Evolutionary conservation across 64 coral and sea anemone species (phyloP).

Genomic region (Actinia tenebrosa): DNA sequence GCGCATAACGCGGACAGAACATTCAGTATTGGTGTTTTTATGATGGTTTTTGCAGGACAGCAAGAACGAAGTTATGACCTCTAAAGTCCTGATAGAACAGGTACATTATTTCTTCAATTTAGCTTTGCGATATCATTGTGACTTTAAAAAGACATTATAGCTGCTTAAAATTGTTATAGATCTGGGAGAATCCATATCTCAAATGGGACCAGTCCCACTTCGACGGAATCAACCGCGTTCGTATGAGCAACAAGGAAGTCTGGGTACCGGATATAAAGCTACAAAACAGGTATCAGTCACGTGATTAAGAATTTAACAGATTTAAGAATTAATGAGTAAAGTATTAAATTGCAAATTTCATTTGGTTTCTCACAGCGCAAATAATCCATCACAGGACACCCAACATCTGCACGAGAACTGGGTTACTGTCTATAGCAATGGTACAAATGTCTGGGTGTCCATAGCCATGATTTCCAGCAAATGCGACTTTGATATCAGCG

Average conservation of each 20-base stretch:
- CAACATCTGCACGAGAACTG: neutral
- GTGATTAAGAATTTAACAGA: neutral
- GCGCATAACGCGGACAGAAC: neutral
- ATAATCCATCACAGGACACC: neutral
- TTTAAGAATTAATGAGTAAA: neutral
- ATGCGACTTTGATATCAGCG: conserved; percentile 35
- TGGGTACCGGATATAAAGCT: conserved; percentile 74
- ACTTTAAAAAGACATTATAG: neutral
- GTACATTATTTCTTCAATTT: neutral
- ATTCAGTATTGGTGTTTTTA: neutral
- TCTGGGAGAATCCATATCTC: conserved; percentile 36
- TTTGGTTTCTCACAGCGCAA: neutral
- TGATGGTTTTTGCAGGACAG: neutral
- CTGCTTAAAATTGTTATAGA: neutral
- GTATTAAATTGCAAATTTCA: neutral
- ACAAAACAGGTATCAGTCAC: conserved; percentile 43
- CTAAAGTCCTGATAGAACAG: neutral
- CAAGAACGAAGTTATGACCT: neutral
- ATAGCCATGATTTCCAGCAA: conserved; percentile 34
- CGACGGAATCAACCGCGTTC: conserved; percentile 34
- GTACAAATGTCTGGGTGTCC: conserved; percentile 50
- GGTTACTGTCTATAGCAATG: conserved; percentile 30
- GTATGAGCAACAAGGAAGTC: conserved; percentile 45
- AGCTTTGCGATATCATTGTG: neutral
- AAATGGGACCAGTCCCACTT: conserved; percentile 49